Base-by-base conservation (phyloP, 2,797 vertebrate genomes). In the Clarias laeviceps region DNA sequence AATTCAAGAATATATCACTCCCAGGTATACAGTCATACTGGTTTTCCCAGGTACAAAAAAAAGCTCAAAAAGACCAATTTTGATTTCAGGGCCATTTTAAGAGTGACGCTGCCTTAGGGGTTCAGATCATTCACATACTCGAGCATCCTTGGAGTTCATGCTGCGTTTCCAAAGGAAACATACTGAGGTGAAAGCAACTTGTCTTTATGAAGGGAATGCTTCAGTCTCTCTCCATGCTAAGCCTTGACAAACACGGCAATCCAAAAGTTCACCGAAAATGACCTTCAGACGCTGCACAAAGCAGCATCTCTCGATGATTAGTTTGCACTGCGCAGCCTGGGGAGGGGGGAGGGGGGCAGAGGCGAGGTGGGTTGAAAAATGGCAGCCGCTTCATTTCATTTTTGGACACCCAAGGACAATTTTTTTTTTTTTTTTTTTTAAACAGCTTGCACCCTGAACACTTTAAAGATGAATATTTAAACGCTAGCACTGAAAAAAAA, bases 101-200 rank as follows among this genome's bases (percentile, higher is more conserved):
- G 22, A 45, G 11, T 29, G 22, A 72, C 18, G 6, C n/a, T n/a
- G n/a, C 1, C 1, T 77, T 22, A 7, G 12, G 5, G 37, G 22
- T 2, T 73, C 5, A 66, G 68, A 34, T 76, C 79, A 22, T 24
- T 18, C 22, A 11, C 45, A n/a, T 22, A 15, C 4, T 22, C 3
- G 5, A 69, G 69, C 22, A 80, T 40, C 64, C 37, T 79, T 24
- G 27, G 45, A 62, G 57, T 56, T 77, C 73, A 1, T n/a, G 5
- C 45, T 27, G 22, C 22, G 45, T 24, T 76, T 17, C 59, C 65
- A 59, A 87, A 40, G 32, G 77, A 20, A 54, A 70, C 76, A 78
- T 18, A 18, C 4, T 3, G 76, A 76, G 84, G 89, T 89, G 76
- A 90, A 89, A 90, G 84, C 79, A 32, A 22, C 2, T 32, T 15